Conservation (phyloP, 2,888 invertebrate genomes). For the Hirudinaria manillensis region DNA sequence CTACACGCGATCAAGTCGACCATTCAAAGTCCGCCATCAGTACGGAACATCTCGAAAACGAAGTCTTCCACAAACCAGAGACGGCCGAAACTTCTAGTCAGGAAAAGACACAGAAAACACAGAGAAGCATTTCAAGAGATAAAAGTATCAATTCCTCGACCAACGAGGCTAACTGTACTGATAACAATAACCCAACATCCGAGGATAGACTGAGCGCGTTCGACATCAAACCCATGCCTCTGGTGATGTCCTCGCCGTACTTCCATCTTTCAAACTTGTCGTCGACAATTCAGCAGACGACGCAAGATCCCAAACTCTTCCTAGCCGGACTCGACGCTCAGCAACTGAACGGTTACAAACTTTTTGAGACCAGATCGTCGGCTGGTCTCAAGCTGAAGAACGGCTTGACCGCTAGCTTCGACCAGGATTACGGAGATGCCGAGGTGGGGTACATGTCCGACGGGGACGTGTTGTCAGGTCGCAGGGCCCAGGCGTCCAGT, state of each 20-base stretch:
- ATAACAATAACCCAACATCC: not conserved
- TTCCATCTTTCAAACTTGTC: conserved; percentile 13
- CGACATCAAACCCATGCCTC: conserved; percentile 29
- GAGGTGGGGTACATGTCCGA: conserved; percentile 29
- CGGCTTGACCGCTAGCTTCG: not conserved
- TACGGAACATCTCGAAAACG: not conserved
- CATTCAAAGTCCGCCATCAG: not conserved
- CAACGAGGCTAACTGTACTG: not conserved
- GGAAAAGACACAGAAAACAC: not conserved
- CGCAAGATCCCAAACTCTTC: not conserved
- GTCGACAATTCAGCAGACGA: not conserved
- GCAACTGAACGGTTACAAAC: not conserved
- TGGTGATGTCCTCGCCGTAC: conserved; percentile 24
- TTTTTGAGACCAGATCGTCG: not conserved
- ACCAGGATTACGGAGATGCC: conserved; percentile 2
- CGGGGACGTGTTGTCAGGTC: conserved; percentile 22
- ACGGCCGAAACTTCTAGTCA: not conserved
- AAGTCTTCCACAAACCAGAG: not conserved
- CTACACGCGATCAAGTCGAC: not conserved
- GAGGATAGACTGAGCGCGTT: conserved; percentile 16
- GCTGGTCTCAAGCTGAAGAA: conserved; percentile 5
- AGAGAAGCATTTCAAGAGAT: not conserved
- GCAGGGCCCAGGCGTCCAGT: conserved; percentile 14
- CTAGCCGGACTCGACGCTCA: not conserved
- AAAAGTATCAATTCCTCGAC: conserved; percentile 1